Evolutionary conservation across 2,113 vertebrate species (phyloP).

Genomic region (Rhabdomys dilectus): DNA sequence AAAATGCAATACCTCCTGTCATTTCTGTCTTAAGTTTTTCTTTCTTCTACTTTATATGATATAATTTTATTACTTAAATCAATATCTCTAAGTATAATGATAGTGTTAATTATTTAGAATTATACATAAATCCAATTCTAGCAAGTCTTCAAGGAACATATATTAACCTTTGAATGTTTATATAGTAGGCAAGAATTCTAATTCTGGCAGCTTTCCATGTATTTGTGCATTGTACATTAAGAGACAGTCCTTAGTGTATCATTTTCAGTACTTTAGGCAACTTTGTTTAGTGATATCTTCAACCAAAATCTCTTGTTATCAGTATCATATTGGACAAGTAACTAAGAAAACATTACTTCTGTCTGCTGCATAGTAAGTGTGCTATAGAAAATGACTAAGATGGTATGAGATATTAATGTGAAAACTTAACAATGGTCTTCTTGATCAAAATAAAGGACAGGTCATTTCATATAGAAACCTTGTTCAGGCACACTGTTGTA

Average conservation of each 20-base stretch:
- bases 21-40: neutral
- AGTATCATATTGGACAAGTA: neutral
- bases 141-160: neutral
- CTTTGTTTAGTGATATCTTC: neutral
- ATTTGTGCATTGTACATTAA: neutral
- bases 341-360: neutral
- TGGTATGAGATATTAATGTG: neutral
- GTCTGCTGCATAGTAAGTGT: neutral
- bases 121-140: neutral
- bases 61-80: neutral
- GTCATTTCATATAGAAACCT: neutral
- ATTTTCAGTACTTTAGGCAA: neutral
- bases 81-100: neutral
- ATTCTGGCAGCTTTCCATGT: neutral
- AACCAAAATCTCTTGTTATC: neutral
- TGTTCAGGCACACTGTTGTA: neutral
- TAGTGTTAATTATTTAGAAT: neutral
- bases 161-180: constrained; percentile 11
- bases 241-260: neutral
- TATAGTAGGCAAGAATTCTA: neutral
- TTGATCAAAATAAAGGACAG: neutral
- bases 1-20: neutral
- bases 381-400: neutral
- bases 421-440: neutral
- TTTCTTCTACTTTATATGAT: neutral